phyloP scores from a whole-genome alignment of 2,888 invertebrate genomes.

The Meiosimyza platycephala region DNA sequence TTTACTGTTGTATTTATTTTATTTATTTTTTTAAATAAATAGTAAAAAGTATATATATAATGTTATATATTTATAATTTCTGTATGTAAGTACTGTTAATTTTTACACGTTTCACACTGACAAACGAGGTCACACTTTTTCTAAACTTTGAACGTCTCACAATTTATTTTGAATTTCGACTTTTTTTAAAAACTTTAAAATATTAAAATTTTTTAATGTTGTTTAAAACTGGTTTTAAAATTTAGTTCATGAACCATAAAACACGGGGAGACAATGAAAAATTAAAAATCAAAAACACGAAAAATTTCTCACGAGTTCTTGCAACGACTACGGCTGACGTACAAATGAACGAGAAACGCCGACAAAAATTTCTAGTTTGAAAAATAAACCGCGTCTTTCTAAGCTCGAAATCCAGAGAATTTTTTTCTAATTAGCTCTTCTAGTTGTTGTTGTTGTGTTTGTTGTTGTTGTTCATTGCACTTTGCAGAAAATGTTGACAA shows the following conservation, averaged over 20 bases:
- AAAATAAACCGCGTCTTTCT: neutral
- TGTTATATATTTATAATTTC: neutral
- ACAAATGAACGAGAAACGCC: slow-evolving; percentile 57
- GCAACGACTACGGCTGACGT: slow-evolving; percentile 57
- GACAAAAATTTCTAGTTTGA: neutral
- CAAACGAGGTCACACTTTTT: slow-evolving; percentile 31
- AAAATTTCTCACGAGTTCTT: slow-evolving; percentile 48
- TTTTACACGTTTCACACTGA: slow-evolving; percentile 30
- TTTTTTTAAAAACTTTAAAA: neutral
- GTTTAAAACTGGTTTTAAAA: slow-evolving; percentile 42
- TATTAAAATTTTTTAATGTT: neutral
- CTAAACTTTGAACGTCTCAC: slow-evolving; percentile 25
- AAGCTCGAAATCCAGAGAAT: neutral
- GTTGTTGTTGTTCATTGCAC: slow-evolving; percentile 27
- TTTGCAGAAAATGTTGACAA: neutral
- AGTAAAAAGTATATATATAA: neutral
- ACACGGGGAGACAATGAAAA: slow-evolving; percentile 31
- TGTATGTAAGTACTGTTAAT: neutral
- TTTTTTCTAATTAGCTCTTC: neutral
- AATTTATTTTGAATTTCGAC: neutral
- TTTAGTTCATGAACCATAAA: slow-evolving; percentile 25
- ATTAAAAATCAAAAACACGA: slow-evolving; percentile 12
- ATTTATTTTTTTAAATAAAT: neutral
- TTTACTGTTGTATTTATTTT: slow-evolving; percentile 29
- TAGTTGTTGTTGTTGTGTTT: slow-evolving; percentile 19